Percentiles rank a stretch among this genome's conserved stretches.
Evolutionary conservation across 1,140 invertebrate genomes (phyloP).

Genomic region (Hyphantria cunea): DNA sequence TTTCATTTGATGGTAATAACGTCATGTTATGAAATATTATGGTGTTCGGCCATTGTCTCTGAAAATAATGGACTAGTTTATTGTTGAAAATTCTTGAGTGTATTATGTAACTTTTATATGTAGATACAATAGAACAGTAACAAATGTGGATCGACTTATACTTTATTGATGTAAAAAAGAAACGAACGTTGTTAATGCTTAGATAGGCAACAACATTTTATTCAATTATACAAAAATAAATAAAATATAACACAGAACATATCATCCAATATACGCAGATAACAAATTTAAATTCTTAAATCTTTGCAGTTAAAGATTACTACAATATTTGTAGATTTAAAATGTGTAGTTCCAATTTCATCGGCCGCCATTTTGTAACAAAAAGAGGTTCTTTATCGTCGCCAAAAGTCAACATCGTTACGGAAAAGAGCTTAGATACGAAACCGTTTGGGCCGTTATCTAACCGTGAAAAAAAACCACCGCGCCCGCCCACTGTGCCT

Average conservation of each 20-base stretch:
- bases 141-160: too few species aligned
- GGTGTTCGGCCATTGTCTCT: constrained; percentile 11
- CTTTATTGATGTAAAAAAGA: too few species aligned
- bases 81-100: constrained; percentile 6
- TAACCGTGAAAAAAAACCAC: constrained; percentile 67
- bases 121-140: too few species aligned
- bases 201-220: too few species aligned
- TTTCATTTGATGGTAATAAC: constrained; percentile 15
- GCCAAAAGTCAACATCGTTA: constrained; percentile 59
- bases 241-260: too few species aligned
- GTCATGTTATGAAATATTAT: constrained; percentile 12
- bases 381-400: constrained; percentile 44
- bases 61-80: constrained; percentile 18
- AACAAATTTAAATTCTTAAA: too few species aligned
- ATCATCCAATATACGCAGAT: too few species aligned
- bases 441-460: constrained; percentile 63
- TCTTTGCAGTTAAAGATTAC: not conserved
- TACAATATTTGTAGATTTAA: constrained; percentile 15
- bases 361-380: constrained; percentile 35
- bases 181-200: too few species aligned
- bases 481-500: constrained; percentile 53
- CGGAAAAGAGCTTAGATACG: constrained; percentile 47
- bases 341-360: constrained; percentile 8
- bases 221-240: too few species aligned
- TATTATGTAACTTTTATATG: not conserved